A percentile compares a stretch with the other conserved stretches of the same genome.
phyloP scores from a whole-genome alignment of 2,113 vertebrate species.

The Cynocephalus volans region DNA sequence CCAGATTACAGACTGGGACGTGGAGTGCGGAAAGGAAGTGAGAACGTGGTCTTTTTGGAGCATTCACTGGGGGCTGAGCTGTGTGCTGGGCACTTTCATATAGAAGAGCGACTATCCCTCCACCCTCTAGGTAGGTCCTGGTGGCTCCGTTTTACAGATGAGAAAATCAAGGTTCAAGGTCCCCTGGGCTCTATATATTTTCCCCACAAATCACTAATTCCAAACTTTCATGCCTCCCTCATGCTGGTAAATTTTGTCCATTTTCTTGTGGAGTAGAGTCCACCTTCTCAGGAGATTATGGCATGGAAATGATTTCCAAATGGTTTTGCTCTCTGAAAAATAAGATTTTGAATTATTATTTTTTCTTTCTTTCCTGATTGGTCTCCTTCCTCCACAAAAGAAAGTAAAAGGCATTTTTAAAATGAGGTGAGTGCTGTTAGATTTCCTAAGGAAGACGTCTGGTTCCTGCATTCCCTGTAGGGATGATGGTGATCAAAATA shows the following conservation, averaged over 20 bases:
- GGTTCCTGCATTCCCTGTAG: neutral
- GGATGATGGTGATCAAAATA: neutral
- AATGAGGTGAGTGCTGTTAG: neutral
- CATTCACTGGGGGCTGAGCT: neutral
- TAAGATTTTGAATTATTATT: neutral
- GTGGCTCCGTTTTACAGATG: neutral
- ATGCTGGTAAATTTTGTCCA: no score
- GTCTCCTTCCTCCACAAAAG: neutral
- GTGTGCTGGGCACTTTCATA: neutral
- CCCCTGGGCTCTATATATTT: neutral
- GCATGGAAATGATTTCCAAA: neutral
- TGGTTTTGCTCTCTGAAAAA: conserved; percentile 22
- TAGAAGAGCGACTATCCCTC: neutral
- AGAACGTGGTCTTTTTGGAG: neutral
- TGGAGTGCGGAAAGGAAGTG: neutral
- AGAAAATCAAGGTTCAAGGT: neutral
- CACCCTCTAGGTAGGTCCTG: accelerated
- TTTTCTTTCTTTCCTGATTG: conserved; percentile 3
- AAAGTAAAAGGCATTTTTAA: neutral
- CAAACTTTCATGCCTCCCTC: accelerated
- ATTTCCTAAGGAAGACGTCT: neutral
- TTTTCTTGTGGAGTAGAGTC: neutral
- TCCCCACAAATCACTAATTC: neutral
- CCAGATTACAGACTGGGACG: neutral
- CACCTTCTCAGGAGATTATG: neutral